Percentiles rank a stretch among this genome's conserved stretches.
These are phyloP conservation scores for Magallana nippona DNA, from an alignment of 2,888 invertebrate genomes.

Conservation along the genomic window DNA sequence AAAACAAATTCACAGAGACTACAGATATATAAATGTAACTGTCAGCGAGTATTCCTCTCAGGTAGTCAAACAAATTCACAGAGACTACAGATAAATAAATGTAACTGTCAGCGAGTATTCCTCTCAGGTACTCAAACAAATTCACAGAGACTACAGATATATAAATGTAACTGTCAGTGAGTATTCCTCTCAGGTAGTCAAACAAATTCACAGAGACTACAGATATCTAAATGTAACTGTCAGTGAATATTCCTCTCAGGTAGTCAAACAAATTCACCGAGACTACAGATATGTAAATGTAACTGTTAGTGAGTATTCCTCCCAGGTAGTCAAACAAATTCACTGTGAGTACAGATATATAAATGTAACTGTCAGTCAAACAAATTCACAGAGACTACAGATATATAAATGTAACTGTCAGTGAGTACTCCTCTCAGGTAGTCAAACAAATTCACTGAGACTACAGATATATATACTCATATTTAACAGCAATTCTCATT, in stretches of 20 bases:
- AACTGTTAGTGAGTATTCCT: slow-evolving; percentile 82
- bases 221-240: slow-evolving; percentile 80
- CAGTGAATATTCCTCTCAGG: slow-evolving; percentile 82
- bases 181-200: slow-evolving; percentile 83
- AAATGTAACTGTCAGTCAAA: slow-evolving; percentile 78
- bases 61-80: slow-evolving; percentile 71
- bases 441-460: slow-evolving; percentile 77
- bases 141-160: slow-evolving; percentile 79
- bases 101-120: slow-evolving; percentile 83
- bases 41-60: slow-evolving; percentile 82
- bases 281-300: no score
- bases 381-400: neutral
- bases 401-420: slow-evolving; percentile 57
- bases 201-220: slow-evolving; percentile 80
- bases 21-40: slow-evolving; percentile 54
- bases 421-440: slow-evolving; percentile 81
- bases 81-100: slow-evolving; percentile 79
- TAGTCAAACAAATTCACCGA: neutral
- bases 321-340: slow-evolving; percentile 82
- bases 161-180: slow-evolving; percentile 82
- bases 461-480: slow-evolving; percentile 62
- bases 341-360: slow-evolving; percentile 78
- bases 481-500: neutral
- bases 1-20: neutral
- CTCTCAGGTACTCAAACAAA: slow-evolving; percentile 82